Evolutionary conservation across 2,797 vertebrate genomes (phyloP).

Genomic region (Hafferia zeledoni): DNA sequence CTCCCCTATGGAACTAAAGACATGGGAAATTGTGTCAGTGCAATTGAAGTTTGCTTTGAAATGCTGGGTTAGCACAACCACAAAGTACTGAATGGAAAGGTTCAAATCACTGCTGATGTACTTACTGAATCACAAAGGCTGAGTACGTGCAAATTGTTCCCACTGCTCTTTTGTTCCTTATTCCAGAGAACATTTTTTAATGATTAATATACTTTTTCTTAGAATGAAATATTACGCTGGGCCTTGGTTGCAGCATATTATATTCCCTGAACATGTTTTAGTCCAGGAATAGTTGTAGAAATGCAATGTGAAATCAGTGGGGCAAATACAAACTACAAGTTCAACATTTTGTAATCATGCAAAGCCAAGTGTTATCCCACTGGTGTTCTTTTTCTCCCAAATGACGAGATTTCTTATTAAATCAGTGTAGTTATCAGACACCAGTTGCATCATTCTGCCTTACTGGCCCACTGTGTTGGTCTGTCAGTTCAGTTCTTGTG

Average conservation of each 20-base stretch:
- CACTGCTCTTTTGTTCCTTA: constrained; percentile 8
- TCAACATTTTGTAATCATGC: background rate
- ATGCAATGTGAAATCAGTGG: background rate
- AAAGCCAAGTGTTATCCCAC: background rate
- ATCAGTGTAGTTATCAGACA: background rate
- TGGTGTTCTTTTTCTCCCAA: background rate
- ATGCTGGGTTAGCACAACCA: constrained; percentile 7
- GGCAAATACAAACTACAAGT: background rate
- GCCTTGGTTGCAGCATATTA: background rate
- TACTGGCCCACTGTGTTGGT: background rate
- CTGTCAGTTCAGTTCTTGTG: background rate
- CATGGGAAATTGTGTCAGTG: constrained; percentile 27
- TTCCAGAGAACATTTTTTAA: constrained; percentile 12
- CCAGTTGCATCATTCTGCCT: background rate
- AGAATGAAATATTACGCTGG: background rate
- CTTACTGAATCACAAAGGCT: constrained; percentile 35
- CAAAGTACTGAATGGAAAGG: background rate
- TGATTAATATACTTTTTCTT: constrained; percentile 25
- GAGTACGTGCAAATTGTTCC: background rate
- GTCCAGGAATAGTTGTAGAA: background rate
- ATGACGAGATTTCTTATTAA: background rate
- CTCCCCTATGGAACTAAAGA: background rate
- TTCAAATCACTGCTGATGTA: background rate
- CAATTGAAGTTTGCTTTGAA: constrained; percentile 43
- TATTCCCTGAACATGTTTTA: background rate